Evolutionary conservation across 2,797 vertebrate genomes (phyloP).

Genomic region (Thamnophis elegans): DNA sequence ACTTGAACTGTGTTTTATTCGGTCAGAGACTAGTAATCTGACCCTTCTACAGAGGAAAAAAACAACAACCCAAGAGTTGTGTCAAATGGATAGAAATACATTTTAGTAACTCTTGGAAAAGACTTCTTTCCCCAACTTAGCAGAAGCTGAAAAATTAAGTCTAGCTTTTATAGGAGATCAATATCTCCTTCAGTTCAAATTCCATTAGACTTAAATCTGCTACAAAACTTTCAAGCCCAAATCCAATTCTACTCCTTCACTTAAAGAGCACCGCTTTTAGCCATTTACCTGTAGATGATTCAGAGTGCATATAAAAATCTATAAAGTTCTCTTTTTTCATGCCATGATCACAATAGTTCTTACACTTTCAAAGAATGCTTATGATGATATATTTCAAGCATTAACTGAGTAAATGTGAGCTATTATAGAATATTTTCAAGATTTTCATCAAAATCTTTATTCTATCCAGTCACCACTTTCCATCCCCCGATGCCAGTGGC

Average conservation of each 20-base stretch:
- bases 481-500: neutral
- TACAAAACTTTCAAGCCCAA: slow-evolving; percentile 39
- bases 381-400: slow-evolving; percentile 20
- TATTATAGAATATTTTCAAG: neutral
- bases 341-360: slow-evolving; percentile 33
- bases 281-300: slow-evolving; percentile 40
- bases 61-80: neutral
- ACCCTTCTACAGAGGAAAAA: neutral
- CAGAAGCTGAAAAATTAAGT: slow-evolving; percentile 42
- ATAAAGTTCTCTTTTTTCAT: neutral
- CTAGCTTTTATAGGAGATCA: slow-evolving; percentile 47
- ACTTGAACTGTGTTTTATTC: neutral
- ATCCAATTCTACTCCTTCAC: slow-evolving; percentile 23
- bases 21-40: neutral
- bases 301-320: slow-evolving; percentile 48
- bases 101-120: slow-evolving; percentile 9
- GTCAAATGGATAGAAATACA: neutral
- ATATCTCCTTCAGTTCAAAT: slow-evolving; percentile 54
- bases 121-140: slow-evolving; percentile 15
- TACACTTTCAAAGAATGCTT: slow-evolving; percentile 43
- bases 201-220: slow-evolving; percentile 42
- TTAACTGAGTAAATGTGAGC: slow-evolving; percentile 29
- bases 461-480: neutral
- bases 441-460: neutral
- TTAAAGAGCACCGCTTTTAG: slow-evolving; percentile 37